Evolutionary conservation across 2,797 vertebrate species (phyloP).

Genomic region (Pseudotriccus pelzelni): DNA sequence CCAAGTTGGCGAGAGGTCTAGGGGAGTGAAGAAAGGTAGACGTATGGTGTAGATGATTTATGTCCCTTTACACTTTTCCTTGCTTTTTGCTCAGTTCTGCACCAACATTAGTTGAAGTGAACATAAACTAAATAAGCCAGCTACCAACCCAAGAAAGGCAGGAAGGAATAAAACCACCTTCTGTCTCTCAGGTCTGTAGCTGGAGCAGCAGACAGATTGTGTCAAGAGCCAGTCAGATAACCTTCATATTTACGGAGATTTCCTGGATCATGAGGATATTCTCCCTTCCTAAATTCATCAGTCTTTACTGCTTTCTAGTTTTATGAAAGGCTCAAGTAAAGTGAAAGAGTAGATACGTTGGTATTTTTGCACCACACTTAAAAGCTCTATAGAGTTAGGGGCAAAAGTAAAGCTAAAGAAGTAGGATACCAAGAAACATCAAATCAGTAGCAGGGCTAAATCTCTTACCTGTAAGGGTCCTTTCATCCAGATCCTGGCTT

Average conservation of each 20-base stretch:
- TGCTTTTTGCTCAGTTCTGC: not conserved
- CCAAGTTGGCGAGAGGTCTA: not conserved
- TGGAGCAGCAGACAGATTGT: not conserved
- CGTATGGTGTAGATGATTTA: not conserved
- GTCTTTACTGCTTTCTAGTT: not conserved
- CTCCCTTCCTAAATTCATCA: not conserved
- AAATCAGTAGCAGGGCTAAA: not conserved
- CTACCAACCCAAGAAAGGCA: not conserved
- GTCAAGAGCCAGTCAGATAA: not conserved
- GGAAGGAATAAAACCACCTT: not conserved
- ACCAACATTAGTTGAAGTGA: not conserved
- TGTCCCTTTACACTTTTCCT: not conserved
- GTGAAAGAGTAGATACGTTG: not conserved
- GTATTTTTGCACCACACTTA: not conserved
- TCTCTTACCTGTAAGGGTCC: not conserved
- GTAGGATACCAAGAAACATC: not conserved
- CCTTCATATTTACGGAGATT: not conserved
- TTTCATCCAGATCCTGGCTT: not conserved
- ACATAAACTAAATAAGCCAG: not conserved
- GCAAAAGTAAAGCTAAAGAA: not conserved
- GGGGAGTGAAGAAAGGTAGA: not conserved
- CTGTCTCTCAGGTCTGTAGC: not conserved
- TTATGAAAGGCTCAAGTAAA: not conserved
- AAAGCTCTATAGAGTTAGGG: not conserved
- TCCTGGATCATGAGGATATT: not conserved